Conservation (phyloP, 2,888 invertebrate species). For the Agrochola macilenta region DNA sequence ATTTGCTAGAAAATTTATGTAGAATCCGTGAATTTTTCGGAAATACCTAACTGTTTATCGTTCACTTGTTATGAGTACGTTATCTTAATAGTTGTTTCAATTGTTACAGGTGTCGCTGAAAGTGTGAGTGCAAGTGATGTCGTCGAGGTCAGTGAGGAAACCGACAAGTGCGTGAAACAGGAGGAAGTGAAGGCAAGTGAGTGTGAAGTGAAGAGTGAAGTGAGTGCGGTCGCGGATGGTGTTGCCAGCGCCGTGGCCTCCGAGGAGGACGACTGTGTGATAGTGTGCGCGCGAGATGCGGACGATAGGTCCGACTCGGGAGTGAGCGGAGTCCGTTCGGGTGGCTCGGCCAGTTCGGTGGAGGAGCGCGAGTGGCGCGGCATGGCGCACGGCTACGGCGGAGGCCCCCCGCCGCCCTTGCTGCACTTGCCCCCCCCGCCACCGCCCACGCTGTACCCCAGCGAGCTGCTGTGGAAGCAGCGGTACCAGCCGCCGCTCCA, state of each 20-base stretch:
- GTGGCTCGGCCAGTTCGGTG: constrained; percentile 93
- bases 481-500: constrained; percentile 90
- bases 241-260: constrained; percentile 90
- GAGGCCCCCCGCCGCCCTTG: constrained; percentile 91
- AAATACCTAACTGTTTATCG: not conserved
- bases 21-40: constrained; percentile 11
- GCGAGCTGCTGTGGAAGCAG: constrained; percentile 91
- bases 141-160: constrained; percentile 84
- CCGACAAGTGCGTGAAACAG: constrained; percentile 86
- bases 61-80: not conserved
- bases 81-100: constrained; percentile 54
- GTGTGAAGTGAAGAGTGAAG: constrained; percentile 88
- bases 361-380: constrained; percentile 95
- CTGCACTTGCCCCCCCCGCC: constrained; percentile 87
- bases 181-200: constrained; percentile 84
- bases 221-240: constrained; percentile 88
- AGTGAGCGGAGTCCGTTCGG: constrained; percentile 94
- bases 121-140: constrained; percentile 88
- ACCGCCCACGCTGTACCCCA: constrained; percentile 88
- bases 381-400: constrained; percentile 93
- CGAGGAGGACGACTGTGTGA: constrained; percentile 92
- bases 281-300: constrained; percentile 91
- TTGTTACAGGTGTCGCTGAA: constrained; percentile 87
- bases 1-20: constrained; percentile 30
- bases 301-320: constrained; percentile 92